Conservation (phyloP, 2,113 vertebrate species). For the Hydrolagus affinis region DNA sequence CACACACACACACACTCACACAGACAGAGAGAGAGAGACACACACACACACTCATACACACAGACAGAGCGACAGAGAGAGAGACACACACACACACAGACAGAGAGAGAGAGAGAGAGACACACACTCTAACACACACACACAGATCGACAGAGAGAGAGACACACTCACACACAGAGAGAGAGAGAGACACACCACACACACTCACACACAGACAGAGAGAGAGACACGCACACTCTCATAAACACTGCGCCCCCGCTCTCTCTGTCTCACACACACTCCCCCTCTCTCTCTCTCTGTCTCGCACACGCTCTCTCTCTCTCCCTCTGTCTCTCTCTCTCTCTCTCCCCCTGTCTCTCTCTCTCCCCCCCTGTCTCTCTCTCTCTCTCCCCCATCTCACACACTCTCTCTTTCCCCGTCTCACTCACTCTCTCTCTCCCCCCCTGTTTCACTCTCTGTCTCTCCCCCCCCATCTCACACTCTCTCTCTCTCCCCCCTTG, state of each 20-base stretch:
- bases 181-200: background rate
- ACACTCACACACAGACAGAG: background rate
- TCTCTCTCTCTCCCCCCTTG: background rate
- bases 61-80: background rate
- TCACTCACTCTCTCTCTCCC: background rate
- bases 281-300: too few species aligned
- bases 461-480: too few species aligned
- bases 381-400: too few species aligned
- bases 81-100: background rate
- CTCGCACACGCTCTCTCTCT: too few species aligned
- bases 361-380: too few species aligned
- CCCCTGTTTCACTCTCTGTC: too few species aligned
- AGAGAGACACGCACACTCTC: background rate
- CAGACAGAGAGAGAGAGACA: background rate
- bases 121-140: background rate
- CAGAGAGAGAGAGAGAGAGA: background rate
- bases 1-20: background rate
- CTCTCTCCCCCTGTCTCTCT: too few species aligned
- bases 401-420: background rate
- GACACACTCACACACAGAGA: background rate
- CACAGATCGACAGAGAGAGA: constrained; percentile 2
- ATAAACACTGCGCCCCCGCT: background rate
- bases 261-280: background rate
- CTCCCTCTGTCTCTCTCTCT: too few species aligned
- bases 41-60: background rate